Evolutionary conservation across 2,888 invertebrate species (phyloP).

Genomic region (Tachina lurida): DNA sequence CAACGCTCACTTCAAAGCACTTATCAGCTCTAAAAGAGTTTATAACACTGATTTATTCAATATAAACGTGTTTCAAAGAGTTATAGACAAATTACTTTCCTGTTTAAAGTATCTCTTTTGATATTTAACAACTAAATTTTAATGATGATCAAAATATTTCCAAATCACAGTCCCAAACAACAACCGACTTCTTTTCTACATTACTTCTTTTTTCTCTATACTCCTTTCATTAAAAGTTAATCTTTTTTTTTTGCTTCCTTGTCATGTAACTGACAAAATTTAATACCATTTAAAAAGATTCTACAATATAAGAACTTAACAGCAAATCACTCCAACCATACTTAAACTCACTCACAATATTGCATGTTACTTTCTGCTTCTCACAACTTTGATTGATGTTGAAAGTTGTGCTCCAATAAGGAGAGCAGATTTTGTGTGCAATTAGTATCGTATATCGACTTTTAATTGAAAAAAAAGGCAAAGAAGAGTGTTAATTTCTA

Average conservation of each 20-base stretch:
- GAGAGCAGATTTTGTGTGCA: constrained; percentile 58
- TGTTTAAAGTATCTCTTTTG: too few relatives aligned
- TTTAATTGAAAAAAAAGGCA: constrained; percentile 61
- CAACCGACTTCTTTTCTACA: too few relatives aligned
- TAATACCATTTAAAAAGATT: constrained; percentile 36
- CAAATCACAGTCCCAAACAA: neutral
- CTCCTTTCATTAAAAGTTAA: constrained; percentile 11
- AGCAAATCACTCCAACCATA: neutral
- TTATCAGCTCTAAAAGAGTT: too few relatives aligned
- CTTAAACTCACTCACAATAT: neutral
- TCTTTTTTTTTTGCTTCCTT: constrained; percentile 11
- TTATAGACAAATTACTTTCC: too few relatives aligned
- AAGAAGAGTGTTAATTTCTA: constrained; percentile 30
- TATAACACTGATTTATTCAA: too few relatives aligned
- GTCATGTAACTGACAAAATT: constrained; percentile 58
- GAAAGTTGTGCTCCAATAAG: constrained; percentile 49
- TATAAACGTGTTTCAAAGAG: too few relatives aligned
- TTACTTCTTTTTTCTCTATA: neutral
- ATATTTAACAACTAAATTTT: too few relatives aligned
- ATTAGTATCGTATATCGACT: constrained; percentile 63
- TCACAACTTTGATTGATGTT: constrained; percentile 56
- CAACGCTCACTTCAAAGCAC: too few relatives aligned
- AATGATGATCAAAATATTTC: neutral
- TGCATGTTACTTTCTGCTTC: neutral
- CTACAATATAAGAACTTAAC: neutral